A percentile compares a stretch with the other conserved stretches of the same genome.
These are phyloP conservation scores for Hycleus phaleratus DNA, from an alignment of 1,140 invertebrate species.

Conservation along the genomic window DNA sequence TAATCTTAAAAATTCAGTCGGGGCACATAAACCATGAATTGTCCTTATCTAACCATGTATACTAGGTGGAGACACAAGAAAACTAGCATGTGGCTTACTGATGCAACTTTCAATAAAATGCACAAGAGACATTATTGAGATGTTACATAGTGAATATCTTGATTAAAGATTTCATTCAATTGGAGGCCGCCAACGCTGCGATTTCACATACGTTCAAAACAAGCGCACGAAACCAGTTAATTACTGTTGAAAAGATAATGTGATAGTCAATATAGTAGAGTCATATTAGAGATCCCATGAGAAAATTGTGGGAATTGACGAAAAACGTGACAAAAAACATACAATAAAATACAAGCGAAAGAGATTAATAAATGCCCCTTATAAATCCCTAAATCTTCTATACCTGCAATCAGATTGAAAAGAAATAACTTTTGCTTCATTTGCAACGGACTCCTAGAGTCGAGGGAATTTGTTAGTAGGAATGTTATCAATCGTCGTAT, in stretches of 20 bases:
- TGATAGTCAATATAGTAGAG: neutral
- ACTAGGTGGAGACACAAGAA: slow-evolving; percentile 1
- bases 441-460: too few species aligned
- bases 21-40: neutral
- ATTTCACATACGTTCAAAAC: slow-evolving; percentile 8
- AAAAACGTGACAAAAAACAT: slow-evolving; percentile 2
- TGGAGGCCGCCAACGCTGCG: slow-evolving; percentile 11
- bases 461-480: too few species aligned
- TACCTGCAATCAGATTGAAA: too few species aligned
- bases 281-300: neutral
- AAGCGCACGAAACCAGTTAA: slow-evolving; percentile 9
- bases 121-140: slow-evolving; percentile 7
- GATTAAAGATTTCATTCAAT: slow-evolving; percentile 15
- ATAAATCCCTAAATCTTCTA: too few species aligned
- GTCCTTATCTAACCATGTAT: slow-evolving; percentile 6
- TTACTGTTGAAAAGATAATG: neutral
- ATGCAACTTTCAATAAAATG: slow-evolving; percentile 5
- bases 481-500: slow-evolving; percentile 8
- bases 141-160: slow-evolving; percentile 11
- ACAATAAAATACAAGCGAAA: too few species aligned
- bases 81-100: slow-evolving; percentile 8
- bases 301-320: slow-evolving; percentile 10
- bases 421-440: too few species aligned
- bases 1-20: slow-evolving; percentile 5
- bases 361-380: too few species aligned